Percentiles rank a stretch among this genome's conserved stretches.
These are phyloP conservation scores for Platycercus adscitus DNA, from an alignment of 2,113 vertebrate genomes.

Conservation along the genomic window DNA sequence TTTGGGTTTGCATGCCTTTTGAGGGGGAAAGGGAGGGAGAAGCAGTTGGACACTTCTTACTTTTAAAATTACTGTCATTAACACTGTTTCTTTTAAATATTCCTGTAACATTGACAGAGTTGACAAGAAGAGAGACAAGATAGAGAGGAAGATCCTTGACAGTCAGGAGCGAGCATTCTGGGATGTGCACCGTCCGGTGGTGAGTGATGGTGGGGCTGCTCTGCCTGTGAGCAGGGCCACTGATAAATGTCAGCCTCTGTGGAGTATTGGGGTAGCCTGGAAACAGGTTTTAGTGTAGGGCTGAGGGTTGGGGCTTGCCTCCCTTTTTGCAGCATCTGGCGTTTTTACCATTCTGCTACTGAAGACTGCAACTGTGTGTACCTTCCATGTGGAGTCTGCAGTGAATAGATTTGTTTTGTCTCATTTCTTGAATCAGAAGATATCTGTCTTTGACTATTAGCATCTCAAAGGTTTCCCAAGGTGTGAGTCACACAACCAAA, in stretches of 20 bases:
- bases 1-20: neutral
- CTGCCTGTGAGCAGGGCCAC: neutral
- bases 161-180: slow-evolving; percentile 98
- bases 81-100: slow-evolving; percentile 1
- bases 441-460: neutral
- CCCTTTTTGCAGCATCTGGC: neutral
- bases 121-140: slow-evolving; percentile 98
- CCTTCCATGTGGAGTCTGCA: neutral
- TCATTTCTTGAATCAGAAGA: neutral
- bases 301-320: fast-evolving
- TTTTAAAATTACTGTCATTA: neutral
- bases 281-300: neutral
- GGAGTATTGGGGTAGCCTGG: neutral
- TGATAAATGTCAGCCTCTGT: neutral
- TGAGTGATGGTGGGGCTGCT: slow-evolving; percentile 63
- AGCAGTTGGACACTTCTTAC: neutral
- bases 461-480: neutral
- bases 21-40: neutral
- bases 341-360: neutral
- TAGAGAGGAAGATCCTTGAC: slow-evolving; percentile 97
- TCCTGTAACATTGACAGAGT: slow-evolving; percentile 78
- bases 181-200: slow-evolving; percentile 97
- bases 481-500: neutral
- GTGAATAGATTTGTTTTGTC: neutral
- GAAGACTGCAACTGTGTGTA: neutral